Conservation (phyloP, 2,888 invertebrate genomes). For the Xanthia icteritia region DNA sequence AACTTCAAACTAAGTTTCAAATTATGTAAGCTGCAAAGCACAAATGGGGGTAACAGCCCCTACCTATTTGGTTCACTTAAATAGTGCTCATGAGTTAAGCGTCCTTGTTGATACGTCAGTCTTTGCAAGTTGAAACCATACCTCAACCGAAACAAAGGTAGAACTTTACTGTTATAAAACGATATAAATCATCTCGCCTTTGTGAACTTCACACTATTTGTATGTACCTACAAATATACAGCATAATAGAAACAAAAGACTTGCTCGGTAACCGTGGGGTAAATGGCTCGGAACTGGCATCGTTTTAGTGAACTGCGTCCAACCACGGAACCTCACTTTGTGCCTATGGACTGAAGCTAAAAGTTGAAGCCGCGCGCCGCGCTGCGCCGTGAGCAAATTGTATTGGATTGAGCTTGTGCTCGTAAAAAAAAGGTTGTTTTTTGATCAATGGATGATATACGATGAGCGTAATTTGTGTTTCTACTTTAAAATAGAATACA, state of each 20-base stretch:
- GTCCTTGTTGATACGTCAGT: neutral
- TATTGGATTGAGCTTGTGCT: constrained; percentile 21
- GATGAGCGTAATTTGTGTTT: neutral
- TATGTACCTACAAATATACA: constrained; percentile 37
- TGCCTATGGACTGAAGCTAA: constrained; percentile 23
- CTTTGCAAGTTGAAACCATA: constrained; percentile 8
- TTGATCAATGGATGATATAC: neutral
- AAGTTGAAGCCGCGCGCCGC: constrained; percentile 20
- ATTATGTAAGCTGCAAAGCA: neutral
- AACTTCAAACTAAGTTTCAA: neutral
- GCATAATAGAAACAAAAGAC: constrained; percentile 72
- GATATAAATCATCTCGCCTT: constrained; percentile 51
- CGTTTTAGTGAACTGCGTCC: constrained; percentile 71
- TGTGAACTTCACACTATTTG: constrained; percentile 56
- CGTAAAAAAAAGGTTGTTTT: neutral
- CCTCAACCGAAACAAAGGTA: constrained; percentile 26
- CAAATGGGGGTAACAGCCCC: neutral
- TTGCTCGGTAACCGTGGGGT: constrained; percentile 67
- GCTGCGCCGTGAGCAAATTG: constrained; percentile 32
- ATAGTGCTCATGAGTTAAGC: neutral
- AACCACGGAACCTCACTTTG: constrained; percentile 54
- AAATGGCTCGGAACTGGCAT: constrained; percentile 76
- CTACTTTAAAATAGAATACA: neutral
- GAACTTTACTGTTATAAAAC: constrained; percentile 44
- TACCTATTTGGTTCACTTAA: no score